These are phyloP conservation scores for Rhagium mordax DNA, from an alignment of 2,888 invertebrate species.

Conservation along the genomic window DNA sequence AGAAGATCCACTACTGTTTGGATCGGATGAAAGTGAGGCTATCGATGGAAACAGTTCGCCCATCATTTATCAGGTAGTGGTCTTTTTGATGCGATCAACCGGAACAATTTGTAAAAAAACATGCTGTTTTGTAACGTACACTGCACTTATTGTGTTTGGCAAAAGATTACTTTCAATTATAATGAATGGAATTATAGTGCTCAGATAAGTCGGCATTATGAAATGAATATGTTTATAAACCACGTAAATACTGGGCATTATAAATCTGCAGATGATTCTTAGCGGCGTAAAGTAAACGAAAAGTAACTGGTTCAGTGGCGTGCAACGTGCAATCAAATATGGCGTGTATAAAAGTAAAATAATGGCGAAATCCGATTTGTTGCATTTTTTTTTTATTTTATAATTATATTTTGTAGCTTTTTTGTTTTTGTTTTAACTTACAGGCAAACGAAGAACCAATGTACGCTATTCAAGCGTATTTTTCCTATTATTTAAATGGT, in stretches of 20 bases:
- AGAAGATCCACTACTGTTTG: conserved; percentile 61
- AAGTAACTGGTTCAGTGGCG: not conserved
- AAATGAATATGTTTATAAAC: conserved; percentile 1
- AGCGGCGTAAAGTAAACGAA: not conserved
- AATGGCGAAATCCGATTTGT: no score
- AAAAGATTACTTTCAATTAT: conserved; percentile 22
- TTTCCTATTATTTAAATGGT: no score
- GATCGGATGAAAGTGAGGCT: conserved; percentile 45
- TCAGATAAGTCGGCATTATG: not conserved
- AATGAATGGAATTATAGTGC: conserved; percentile 3
- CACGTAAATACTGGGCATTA: not conserved
- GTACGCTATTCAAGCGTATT: no score
- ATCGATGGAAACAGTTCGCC: conserved; percentile 42
- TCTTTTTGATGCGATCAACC: conserved; percentile 42
- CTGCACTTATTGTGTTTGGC: conserved; percentile 25
- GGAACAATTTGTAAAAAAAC: conserved; percentile 38
- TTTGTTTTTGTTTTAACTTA: no score
- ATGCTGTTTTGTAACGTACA: conserved; percentile 25
- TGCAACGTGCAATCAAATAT: no score
- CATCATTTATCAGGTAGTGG: conserved; percentile 35
- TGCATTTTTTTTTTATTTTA: no score
- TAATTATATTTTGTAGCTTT: no score
- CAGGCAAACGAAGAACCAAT: no score
- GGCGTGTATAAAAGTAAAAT: no score
- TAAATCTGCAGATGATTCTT: not conserved